Evolutionary conservation across 2,888 invertebrate genomes (phyloP).

Genomic region (Parnassius glacialis): DNA sequence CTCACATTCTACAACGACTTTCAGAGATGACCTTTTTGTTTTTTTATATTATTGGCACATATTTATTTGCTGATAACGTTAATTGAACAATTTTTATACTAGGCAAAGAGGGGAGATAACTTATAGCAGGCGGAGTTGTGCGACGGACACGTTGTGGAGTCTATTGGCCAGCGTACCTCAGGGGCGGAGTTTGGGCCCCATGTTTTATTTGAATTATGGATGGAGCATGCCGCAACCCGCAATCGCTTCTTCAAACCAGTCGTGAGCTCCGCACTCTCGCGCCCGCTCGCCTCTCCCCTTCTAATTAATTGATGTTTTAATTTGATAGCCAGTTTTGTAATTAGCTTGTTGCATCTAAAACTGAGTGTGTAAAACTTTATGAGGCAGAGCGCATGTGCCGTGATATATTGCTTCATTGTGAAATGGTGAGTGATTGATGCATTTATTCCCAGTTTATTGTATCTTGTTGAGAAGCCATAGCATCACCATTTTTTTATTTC

Average conservation of each 20-base stretch:
- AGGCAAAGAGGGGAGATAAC: conserved; percentile 62
- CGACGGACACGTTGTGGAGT: conserved; percentile 57
- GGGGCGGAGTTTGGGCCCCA: conserved; percentile 78
- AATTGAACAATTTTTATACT: conserved; percentile 68
- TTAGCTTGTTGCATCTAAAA: conserved; percentile 66
- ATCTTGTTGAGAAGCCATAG: background rate
- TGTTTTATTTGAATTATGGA: conserved; percentile 80
- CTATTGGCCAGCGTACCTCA: conserved; percentile 74
- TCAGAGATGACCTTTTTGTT: conserved; percentile 45
- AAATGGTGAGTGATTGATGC: conserved; percentile 38
- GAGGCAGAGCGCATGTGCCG: conserved; percentile 50
- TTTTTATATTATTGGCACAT: conserved; percentile 64
- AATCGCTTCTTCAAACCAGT: conserved; percentile 72
- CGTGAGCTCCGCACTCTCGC: conserved; percentile 70
- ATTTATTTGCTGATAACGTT: conserved; percentile 70
- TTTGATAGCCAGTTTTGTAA: conserved; percentile 75
- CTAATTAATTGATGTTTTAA: conserved; percentile 79
- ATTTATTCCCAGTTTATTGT: background rate
- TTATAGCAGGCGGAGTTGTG: conserved; percentile 72
- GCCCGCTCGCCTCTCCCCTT: conserved; percentile 74
- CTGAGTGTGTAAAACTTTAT: conserved; percentile 66
- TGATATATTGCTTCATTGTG: conserved; percentile 34
- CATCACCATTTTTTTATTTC: background rate
- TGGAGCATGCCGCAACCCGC: conserved; percentile 66
- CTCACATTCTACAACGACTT: conserved; percentile 55